phyloP scores from a whole-genome alignment of 2,888 invertebrate species.

The Urechis unicinctus region DNA sequence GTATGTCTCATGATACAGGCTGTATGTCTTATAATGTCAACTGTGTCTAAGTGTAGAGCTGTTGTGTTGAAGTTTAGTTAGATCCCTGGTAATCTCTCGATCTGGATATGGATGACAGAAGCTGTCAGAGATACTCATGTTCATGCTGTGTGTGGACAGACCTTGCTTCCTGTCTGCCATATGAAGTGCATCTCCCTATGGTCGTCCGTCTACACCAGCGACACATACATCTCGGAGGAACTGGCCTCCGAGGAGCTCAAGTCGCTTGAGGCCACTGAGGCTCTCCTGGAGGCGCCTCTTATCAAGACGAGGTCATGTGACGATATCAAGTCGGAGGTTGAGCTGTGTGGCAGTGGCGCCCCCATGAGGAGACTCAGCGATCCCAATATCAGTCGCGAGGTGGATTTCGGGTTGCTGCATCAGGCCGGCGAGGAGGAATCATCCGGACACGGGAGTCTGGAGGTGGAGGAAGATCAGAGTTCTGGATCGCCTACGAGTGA shows the following conservation, averaged over 20 bases:
- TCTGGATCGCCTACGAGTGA: neutral
- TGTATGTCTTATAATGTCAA: too few species aligned
- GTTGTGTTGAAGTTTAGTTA: too few species aligned
- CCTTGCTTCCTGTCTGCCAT: conserved; percentile 78
- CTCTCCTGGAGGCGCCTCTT: conserved; percentile 13
- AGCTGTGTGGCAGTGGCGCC: conserved; percentile 1
- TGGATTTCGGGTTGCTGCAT: neutral
- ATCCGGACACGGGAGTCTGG: neutral
- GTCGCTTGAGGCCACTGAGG: conserved; percentile 12
- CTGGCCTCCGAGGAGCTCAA: conserved; percentile 11
- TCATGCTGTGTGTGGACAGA: too few species aligned
- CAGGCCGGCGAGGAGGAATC: neutral
- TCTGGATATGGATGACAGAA: neutral
- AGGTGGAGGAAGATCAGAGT: too few species aligned
- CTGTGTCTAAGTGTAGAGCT: too few species aligned
- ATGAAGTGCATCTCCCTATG: conserved; percentile 77
- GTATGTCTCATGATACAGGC: too few species aligned
- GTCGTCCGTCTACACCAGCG: conserved; percentile 80
- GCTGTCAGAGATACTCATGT: conserved; percentile 65
- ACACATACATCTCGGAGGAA: too few species aligned
- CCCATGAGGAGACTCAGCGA: conserved; percentile 73
- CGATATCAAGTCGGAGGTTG: conserved; percentile 58
- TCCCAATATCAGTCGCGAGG: conserved; percentile 53
- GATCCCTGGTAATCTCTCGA: too few species aligned
- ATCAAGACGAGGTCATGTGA: conserved; percentile 78